Evolutionary conservation across 1,140 invertebrate species (phyloP), one percentile per base, ranked within the genome.

Genomic region (Euborellia annulipes): DNA sequence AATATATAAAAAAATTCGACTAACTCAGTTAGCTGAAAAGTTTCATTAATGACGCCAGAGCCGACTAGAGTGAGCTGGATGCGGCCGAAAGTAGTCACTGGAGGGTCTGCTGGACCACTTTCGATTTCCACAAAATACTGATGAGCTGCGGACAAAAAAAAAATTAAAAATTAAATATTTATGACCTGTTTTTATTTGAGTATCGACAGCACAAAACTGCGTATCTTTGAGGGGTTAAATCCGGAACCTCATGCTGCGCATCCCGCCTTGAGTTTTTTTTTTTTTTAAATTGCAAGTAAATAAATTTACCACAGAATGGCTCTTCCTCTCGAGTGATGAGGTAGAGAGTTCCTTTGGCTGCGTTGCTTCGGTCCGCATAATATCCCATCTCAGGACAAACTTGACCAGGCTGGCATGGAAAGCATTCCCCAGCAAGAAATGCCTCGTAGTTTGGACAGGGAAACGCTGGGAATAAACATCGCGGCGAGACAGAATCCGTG

Each of bases 381-480:
- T 89, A 94, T 1, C 91, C 91, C 90, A 96, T 94, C 56, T 85
- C 82, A 11, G 85, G 85, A 59, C 90, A 94, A 2, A 71, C 62
- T 3, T 68, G 60, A 8, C 69, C 63, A 13, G 67, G 63, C 2
- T 64, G 61, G 55, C 82, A 85, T 2, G 73, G 72, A 51, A 83
- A 82, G 55, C 80, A 83, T 20, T 76, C 69, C 30, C 86, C 86
- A 36, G 72, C 70, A 11, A 87, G 59, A 52, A 90, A 85, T 49
- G 82, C 78, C 42, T 92, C 87, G 62, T 90, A 93, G 40, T 76
- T 79, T 3, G 79, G 71, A 54, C 89, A 94, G 1, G 82, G 73
- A 57, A 91, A 89, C 2, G 88, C 84, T 0, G 85, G 86, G 60
- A 93, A 92, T 48, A 79, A 76, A 58, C 89, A 93, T 45, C 82